phyloP scores from a whole-genome alignment of 2,797 vertebrate genomes.

The Xenopus petersii region DNA sequence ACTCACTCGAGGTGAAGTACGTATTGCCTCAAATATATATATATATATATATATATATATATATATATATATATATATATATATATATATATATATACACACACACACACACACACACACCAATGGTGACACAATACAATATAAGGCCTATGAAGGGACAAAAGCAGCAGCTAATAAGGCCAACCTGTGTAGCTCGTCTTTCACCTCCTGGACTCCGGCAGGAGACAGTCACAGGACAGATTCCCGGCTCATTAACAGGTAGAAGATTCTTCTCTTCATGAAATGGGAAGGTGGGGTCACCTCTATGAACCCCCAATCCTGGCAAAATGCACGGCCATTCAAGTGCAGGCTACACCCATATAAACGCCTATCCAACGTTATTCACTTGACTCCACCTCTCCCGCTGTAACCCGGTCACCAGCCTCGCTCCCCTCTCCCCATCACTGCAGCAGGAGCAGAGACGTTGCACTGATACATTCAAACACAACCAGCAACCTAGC shows the following conservation, averaged over 20 bases:
- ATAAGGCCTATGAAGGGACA: too few relatives aligned
- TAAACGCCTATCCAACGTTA: background rate
- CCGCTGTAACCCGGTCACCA: conserved; percentile 1
- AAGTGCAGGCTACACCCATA: conserved; percentile 13
- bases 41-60: too few relatives aligned
- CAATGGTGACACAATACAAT: too few relatives aligned
- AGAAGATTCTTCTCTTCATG: background rate
- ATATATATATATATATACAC: too few relatives aligned
- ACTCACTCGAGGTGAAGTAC: too few relatives aligned
- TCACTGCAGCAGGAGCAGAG: conserved; percentile 34
- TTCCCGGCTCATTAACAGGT: background rate
- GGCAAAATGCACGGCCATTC: background rate
- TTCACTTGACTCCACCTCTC: background rate
- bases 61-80: too few relatives aligned
- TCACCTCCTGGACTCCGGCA: conserved; percentile 18
- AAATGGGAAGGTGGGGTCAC: background rate
- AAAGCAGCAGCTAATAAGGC: background rate
- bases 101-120: too few relatives aligned
- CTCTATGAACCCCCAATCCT: conserved; percentile 4
- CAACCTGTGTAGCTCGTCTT: background rate
- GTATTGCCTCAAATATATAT: too few relatives aligned
- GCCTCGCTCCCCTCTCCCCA: conserved; percentile 56
- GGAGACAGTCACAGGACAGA: conserved; percentile 5
- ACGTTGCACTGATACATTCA: conserved; percentile 56
- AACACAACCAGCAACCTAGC: conserved; percentile 48